Evolutionary conservation across 37 sponge, comb jelly and placozoan genomes (phyloP), one percentile per base, ranked within the genome.

Genomic region (Petrosia ficiformis): DNA sequence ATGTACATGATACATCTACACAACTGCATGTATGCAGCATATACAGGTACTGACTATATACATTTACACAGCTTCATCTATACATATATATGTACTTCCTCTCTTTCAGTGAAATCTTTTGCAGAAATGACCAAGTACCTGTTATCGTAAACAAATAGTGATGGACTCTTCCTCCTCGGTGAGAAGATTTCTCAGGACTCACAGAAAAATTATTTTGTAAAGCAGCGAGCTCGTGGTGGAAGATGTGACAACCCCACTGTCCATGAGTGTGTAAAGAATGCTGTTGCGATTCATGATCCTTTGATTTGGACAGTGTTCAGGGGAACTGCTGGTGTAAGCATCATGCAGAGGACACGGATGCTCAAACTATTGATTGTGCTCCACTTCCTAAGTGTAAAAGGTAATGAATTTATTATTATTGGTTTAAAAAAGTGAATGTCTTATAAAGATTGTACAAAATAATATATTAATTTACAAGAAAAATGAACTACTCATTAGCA

Each of bases 161-260:
- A 8, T 4, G 40, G 38, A 3, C 25, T 63, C 26, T 76, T 76
- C 30, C 5, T 76, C 44, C 29, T 76, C 8, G 64, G 77, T 39
- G 77, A 76, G 29, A 34, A 66, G 4, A 54, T 74, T 5, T 63
- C 65, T 22, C 77, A 76, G 40, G 78, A 77, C 35, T 57, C 68
- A 32, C 22, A 67, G 11, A 69, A 77, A 39, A 67, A 44, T 39
- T 77, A 67, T 48, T 77, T 77, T 44, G 78, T 57, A 22, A 26
- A 67, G 38, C 78, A 77, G 39, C 66, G 78, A 44, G 78, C 78
- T 39, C 4, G 67, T 19, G 52, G 69, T 4, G 78, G 69, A 3
- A 65, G 78, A 4, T 42, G 67, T 67, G 78, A 77, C 54, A 67
- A 77, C 67, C 78, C 78, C 10, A 67, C 66, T 54, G 30, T 77